Conservation (phyloP, 2,888 invertebrate species). For the Phanerotoma sp. region DNA sequence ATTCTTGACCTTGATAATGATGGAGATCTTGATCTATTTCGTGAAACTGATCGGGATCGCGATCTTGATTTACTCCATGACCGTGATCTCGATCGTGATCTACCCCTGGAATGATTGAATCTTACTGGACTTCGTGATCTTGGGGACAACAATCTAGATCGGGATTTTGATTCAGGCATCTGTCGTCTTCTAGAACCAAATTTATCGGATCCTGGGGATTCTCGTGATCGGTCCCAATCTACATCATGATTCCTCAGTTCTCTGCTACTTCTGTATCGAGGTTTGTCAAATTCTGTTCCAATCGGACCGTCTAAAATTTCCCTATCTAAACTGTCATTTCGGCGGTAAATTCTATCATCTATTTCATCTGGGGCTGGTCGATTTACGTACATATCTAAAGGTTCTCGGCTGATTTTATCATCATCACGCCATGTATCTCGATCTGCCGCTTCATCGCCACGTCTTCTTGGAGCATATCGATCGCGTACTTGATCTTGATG, state of each 20-base stretch:
- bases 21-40: slow-evolving; percentile 52
- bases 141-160: slow-evolving; percentile 12
- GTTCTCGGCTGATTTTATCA: slow-evolving; percentile 39
- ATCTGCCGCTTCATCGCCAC: slow-evolving; percentile 37
- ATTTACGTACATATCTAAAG: slow-evolving; percentile 40
- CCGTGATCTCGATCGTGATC: slow-evolving; percentile 36
- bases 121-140: slow-evolving; percentile 30
- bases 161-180: slow-evolving; percentile 22
- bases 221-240: slow-evolving; percentile 44
- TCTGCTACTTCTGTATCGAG: slow-evolving; percentile 24
- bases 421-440: slow-evolving; percentile 42
- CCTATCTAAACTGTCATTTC: slow-evolving; percentile 46
- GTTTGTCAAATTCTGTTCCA: slow-evolving; percentile 19
- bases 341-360: slow-evolving; percentile 41
- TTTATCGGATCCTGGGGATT: slow-evolving; percentile 41
- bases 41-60: slow-evolving; percentile 51
- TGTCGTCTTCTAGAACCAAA: slow-evolving; percentile 32
- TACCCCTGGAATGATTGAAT: slow-evolving; percentile 34
- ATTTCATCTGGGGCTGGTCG: slow-evolving; percentile 39
- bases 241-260: slow-evolving; percentile 32
- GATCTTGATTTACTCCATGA: slow-evolving; percentile 53
- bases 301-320: slow-evolving; percentile 43
- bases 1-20: slow-evolving; percentile 46
- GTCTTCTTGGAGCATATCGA: slow-evolving; percentile 35
- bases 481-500: slow-evolving; percentile 50